phyloP scores from a whole-genome alignment of 2,113 vertebrate genomes.

The Atherinomorus stipes region DNA sequence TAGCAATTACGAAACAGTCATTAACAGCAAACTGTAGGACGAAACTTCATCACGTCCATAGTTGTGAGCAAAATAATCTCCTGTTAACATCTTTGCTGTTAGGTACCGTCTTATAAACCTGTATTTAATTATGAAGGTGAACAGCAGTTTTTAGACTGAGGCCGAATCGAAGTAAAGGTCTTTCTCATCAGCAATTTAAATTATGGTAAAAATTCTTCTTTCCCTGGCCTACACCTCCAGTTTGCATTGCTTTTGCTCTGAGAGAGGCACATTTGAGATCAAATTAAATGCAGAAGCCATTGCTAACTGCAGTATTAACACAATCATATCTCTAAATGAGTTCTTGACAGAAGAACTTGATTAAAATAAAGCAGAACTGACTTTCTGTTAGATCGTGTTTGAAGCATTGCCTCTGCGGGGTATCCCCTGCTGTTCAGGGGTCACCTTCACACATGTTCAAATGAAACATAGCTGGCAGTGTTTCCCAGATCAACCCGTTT shows the following conservation, averaged over 20 bases:
- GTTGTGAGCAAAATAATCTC: not conserved
- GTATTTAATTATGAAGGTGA: slow-evolving; percentile 44
- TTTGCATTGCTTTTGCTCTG: slow-evolving; percentile 45
- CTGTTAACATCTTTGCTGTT: slow-evolving; percentile 22
- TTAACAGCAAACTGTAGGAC: slow-evolving; percentile 53
- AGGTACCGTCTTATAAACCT: not conserved
- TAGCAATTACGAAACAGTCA: slow-evolving; percentile 62
- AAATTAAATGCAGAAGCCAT: slow-evolving; percentile 62
- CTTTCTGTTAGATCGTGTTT: slow-evolving; percentile 50
- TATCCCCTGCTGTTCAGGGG: slow-evolving; percentile 56
- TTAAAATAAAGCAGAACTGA: slow-evolving; percentile 49
- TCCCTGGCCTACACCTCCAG: slow-evolving; percentile 15
- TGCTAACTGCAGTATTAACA: slow-evolving; percentile 59
- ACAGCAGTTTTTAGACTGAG: slow-evolving; percentile 38
- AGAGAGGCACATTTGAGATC: slow-evolving; percentile 54
- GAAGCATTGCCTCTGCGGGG: slow-evolving; percentile 49
- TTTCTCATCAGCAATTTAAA: slow-evolving; percentile 68
- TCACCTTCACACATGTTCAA: slow-evolving; percentile 66
- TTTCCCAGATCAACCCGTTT: slow-evolving; percentile 50
- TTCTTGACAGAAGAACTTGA: slow-evolving; percentile 39
- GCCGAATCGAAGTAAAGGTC: slow-evolving; percentile 40
- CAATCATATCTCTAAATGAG: slow-evolving; percentile 50
- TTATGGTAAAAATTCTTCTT: slow-evolving; percentile 53
- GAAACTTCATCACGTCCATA: slow-evolving; percentile 30
- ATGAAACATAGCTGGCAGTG: slow-evolving; percentile 55